Evolutionary conservation across 1,140 invertebrate genomes (phyloP), one percentile per base, ranked within the genome.

Genomic region (Grapholita molesta): DNA sequence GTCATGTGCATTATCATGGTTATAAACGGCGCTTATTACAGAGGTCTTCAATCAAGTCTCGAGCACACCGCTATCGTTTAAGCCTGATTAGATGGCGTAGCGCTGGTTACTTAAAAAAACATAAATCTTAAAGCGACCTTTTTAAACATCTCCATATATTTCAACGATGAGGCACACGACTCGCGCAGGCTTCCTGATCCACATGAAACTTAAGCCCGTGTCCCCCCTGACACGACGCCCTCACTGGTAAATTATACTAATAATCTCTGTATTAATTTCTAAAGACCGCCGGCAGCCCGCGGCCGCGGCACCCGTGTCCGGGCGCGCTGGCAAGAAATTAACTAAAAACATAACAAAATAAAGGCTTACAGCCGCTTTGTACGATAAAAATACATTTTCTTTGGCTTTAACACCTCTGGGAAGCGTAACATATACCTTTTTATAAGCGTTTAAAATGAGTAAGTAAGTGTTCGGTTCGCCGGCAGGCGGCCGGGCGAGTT

Each of bases 391-490:
- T 74, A 80, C 70, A 33, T 38, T 65, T 65, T 84, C 82, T 84
- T 84, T 82, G 80, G 80, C 76, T 82, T 75, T 64, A 75, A 80
- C 78, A 79, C 79, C 80, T 86, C 81, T 86, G 80, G 74, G 83
- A 86, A 88, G 85, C 85, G 84, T 88, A 76, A 77, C 75, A 78
- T 78, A 73, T 73, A 70, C 33, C 42, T 69, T 65, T 70, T 61
- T 73, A 81, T 79, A 77, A 71, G 70, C 70, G 71, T 72, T 82
- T 75, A 78, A 75, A 75, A 73, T 73, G 69, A 76, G 70, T 75
- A 75, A 76, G 70, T 75, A 75, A 66, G 75, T 79, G 77, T 30
- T 24, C 23, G 4, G 25, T 33, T 6, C 55, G 65, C 24, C 25
- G 35, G 70, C 69, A 64, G 48, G 53, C 61, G 65, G 24, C 2